Base-by-base conservation (phyloP, 2,888 invertebrate species). In the Fragum fragum region DNA sequence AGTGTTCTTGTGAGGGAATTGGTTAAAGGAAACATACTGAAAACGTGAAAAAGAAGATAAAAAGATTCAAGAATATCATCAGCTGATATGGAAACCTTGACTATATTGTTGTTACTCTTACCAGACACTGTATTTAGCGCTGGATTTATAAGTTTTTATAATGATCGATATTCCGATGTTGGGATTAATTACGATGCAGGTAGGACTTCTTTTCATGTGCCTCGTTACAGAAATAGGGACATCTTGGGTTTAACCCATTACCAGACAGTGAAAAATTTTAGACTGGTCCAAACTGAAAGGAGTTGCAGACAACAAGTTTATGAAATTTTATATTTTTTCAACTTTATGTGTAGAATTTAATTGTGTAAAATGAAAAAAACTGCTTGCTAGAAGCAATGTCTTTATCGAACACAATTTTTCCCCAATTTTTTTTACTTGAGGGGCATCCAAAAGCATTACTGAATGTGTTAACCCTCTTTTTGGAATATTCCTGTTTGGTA, bases 91-190 rank as follows among this genome's bases (percentile, higher is more conserved):
- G 47, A 47, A n/a, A 9, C n/a, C 2, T 14, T 47, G 14, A n/a
- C 47, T 61, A 3, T 29, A n/a, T 32, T 29, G 32, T 61, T 61
- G 29, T 32, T 61, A 14, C 18, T 32, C 6, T 26, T 66, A 23
- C 66, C 66, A 14, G 66, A 2, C 1, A 7, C 32, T 42, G 66
- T 66, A 6, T 23, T 66, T 1, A 42, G 42, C 42, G 66, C 39
- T 9, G 66, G 66, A 39, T 66, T 66, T 23, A 21, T 26, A 39
- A 6, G 5, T 1, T 66, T 66, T 53, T 74, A 74, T 47, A 66
- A 74, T 23, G 52, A 74, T 52, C 42, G 74, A 66, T 74, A 74
- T 32, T 47, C 47, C 11, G 74, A 47, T 47, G 32, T 55, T 71
- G 71, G 71, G 6, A 71, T 71, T 16, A 11, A 18, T 9, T 71